A percentile compares a stretch with the other conserved stretches of the same genome.
Conservation (phyloP, 2,888 invertebrate genomes). For the Agrotis puta region DNA sequence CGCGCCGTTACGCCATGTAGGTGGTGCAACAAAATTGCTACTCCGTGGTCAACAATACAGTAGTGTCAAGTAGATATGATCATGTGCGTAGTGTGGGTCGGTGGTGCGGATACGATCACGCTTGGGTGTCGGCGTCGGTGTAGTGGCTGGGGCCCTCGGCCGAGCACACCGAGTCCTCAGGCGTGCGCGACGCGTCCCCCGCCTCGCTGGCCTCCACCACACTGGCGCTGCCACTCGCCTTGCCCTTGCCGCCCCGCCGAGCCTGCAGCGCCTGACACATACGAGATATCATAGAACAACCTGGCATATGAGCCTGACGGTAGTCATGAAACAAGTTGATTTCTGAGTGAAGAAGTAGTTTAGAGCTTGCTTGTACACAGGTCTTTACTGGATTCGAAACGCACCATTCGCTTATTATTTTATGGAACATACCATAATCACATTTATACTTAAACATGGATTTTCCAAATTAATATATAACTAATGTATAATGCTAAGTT, state of each 20-base stretch:
- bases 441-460: neutral
- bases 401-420: neutral
- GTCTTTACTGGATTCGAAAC: slow-evolving; percentile 7
- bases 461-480: slow-evolving; percentile 11
- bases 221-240: slow-evolving; percentile 86
- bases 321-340: slow-evolving; percentile 61
- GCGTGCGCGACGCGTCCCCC: slow-evolving; percentile 95
- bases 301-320: neutral
- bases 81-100: slow-evolving; percentile 4
- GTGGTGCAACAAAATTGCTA: slow-evolving; percentile 8
- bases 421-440: neutral
- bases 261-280: slow-evolving; percentile 94
- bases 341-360: slow-evolving; percentile 27
- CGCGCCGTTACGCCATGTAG: neutral
- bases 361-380: slow-evolving; percentile 12
- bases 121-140: slow-evolving; percentile 91
- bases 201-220: slow-evolving; percentile 93
- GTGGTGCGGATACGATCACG: slow-evolving; percentile 74
- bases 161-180: slow-evolving; percentile 97
- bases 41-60: slow-evolving; percentile 14
- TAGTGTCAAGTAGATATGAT: slow-evolving; percentile 54
- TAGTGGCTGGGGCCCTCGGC: slow-evolving; percentile 95
- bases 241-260: slow-evolving; percentile 90
- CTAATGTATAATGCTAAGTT: neutral
- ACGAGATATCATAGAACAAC: slow-evolving; percentile 14